Base-by-base conservation (phyloP, 2,888 invertebrate species). In the Drosophila meridionalis region DNA sequence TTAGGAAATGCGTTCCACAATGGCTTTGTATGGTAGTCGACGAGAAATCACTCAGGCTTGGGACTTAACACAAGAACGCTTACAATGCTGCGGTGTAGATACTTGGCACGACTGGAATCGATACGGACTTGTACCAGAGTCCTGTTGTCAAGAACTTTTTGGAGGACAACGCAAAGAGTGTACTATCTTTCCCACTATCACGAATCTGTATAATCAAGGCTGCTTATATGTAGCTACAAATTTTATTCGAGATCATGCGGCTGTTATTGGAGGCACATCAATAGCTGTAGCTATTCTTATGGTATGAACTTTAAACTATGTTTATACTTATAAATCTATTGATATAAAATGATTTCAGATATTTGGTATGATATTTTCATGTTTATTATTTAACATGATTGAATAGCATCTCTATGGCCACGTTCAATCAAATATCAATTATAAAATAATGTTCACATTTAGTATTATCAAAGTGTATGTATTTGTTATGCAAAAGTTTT, bases 41-140 rank as follows among this genome's bases (percentile, higher is more conserved):
- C 94, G 94, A 53, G 95, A 96, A 73, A 95, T 97, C 68, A 96
- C 96, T 2, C 94, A 95, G 67, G 96, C 98, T 0, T 98, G 98
- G 98, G 97, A 98, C 91, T 95, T 96, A 75, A 97, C 98, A 0
- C 98, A 99, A 93, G 95, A 95, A 38, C 94, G 96, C 93, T 94
- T 98, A 57, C 95, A 96, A 90, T 98, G 98, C 92, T 98, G 98
- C 90, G 97, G 98, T 14, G 96, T 97, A 26, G 94, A 94, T 67
- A 95, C 95, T 76, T 96, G 95, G 92, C 94, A 94, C 77, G 97
- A 97, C 92, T 98, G 98, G 97, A 92, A 92, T 83, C 97, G 97
- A 96, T 91, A 91, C 73, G 95, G 94, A 34, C 94, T 94, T 58
- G 94, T 97, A 58, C 97, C 97, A 0, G 94, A 95, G 79, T 97